Conservation (phyloP, 2,113 vertebrate genomes). For the Hoplias malabaricus region DNA sequence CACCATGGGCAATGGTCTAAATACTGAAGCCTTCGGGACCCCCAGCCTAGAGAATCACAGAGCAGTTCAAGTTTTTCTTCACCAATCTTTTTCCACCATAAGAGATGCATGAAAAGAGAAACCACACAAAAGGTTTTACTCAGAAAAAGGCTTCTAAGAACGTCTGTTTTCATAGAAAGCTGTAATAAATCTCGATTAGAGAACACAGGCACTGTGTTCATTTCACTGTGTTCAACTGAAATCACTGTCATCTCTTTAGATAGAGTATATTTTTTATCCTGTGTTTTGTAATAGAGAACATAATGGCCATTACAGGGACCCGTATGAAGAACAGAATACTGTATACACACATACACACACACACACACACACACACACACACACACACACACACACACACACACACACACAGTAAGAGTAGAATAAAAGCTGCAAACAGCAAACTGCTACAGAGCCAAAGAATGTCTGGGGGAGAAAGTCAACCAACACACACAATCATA, state of each 20-base stretch:
- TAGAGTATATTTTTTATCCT: constrained; percentile 46
- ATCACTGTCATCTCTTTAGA: background rate
- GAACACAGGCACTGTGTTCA: constrained; percentile 10
- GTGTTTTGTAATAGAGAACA: constrained; percentile 51
- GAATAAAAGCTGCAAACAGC: constrained; percentile 23
- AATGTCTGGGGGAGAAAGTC: constrained; percentile 27
- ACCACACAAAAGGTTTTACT: background rate
- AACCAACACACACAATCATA: constrained; percentile 24
- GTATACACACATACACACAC: background rate
- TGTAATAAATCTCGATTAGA: constrained; percentile 1
- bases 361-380: background rate
- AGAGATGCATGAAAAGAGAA: too few species aligned
- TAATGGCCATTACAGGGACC: constrained; percentile 31
- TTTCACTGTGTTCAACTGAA: constrained; percentile 5
- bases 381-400: constrained; percentile 2
- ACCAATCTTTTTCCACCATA: too few species aligned
- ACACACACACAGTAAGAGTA: background rate
- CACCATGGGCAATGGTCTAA: too few species aligned
- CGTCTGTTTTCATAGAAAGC: background rate
- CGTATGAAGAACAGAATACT: constrained; percentile 34
- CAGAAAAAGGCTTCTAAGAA: background rate
- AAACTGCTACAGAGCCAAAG: constrained; percentile 17
- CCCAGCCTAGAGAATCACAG: too few species aligned
- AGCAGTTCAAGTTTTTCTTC: too few species aligned
- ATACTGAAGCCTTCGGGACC: too few species aligned